Conservation (phyloP, 2,888 invertebrate species). For the Zele albiditarsus region DNA sequence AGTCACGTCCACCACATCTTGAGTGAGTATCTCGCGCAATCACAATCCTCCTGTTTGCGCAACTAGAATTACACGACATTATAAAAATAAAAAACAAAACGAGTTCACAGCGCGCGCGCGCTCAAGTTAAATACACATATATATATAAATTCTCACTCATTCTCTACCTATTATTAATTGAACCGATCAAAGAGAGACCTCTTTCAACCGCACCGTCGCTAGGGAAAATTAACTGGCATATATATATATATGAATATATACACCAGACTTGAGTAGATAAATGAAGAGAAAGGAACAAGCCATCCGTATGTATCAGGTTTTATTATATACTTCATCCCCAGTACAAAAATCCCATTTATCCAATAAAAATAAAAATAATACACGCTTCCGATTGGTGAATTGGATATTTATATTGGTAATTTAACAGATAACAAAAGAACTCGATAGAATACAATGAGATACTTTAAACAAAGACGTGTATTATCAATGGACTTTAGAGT, state of each 20-base stretch:
- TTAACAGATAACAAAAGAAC: too few relatives aligned
- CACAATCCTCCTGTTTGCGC: background rate
- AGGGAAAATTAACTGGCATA: background rate
- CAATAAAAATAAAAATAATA: too few relatives aligned
- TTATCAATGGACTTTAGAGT: too few relatives aligned
- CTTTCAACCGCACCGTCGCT: background rate
- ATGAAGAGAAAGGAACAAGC: conserved; percentile 6
- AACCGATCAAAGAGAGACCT: conserved; percentile 3
- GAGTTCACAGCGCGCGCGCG: background rate
- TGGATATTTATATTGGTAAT: too few relatives aligned
- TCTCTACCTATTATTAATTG: background rate
- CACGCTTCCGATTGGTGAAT: too few relatives aligned
- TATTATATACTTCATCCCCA: too few relatives aligned
- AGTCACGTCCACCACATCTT: conserved; percentile 8
- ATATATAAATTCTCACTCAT: background rate
- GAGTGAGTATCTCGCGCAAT: conserved; percentile 7
- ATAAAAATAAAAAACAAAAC: conserved; percentile 3
- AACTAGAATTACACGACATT: background rate
- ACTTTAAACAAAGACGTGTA: too few relatives aligned
- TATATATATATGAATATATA: background rate
- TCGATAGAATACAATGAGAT: too few relatives aligned
- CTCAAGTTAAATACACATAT: background rate
- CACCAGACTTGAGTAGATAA: background rate
- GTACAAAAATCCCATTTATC: too few relatives aligned
- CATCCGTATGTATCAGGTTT: background rate